Conservation (phyloP, 2,888 invertebrate genomes). For the Lepidocyrtinus sp. region DNA sequence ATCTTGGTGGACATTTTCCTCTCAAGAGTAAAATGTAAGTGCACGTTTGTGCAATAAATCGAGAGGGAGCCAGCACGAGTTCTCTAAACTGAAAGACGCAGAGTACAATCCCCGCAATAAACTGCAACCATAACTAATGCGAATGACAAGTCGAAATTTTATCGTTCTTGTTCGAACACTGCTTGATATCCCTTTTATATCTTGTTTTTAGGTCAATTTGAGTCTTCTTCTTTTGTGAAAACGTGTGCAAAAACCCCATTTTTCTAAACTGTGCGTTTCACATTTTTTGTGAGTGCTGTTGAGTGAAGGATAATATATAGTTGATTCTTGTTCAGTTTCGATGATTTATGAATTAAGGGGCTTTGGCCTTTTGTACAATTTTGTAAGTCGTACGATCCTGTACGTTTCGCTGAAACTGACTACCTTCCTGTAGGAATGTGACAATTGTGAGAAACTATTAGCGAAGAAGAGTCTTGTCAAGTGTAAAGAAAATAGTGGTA, state of each 20-base stretch:
- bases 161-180: neutral
- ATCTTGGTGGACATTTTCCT: neutral
- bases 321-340: neutral
- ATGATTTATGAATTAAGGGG: neutral
- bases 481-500: neutral
- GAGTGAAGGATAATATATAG: neutral
- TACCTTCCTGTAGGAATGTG: neutral
- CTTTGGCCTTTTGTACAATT: no score
- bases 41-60: conserved; percentile 41
- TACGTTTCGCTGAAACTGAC: neutral
- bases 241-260: neutral
- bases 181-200: neutral
- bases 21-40: neutral
- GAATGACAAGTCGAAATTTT: conserved; percentile 31
- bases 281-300: neutral
- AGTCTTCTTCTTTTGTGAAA: neutral
- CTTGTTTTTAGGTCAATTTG: conserved; percentile 13
- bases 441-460: neutral
- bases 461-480: neutral
- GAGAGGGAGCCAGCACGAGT: neutral
- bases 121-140: conserved; percentile 40
- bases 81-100: neutral
- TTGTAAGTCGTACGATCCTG: neutral
- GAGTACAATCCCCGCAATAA: conserved; percentile 22
- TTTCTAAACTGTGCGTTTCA: neutral